A percentile compares a stretch with the other conserved stretches of the same genome.
Conservation (phyloP, 2,888 invertebrate genomes). For the Phasia obesa region DNA sequence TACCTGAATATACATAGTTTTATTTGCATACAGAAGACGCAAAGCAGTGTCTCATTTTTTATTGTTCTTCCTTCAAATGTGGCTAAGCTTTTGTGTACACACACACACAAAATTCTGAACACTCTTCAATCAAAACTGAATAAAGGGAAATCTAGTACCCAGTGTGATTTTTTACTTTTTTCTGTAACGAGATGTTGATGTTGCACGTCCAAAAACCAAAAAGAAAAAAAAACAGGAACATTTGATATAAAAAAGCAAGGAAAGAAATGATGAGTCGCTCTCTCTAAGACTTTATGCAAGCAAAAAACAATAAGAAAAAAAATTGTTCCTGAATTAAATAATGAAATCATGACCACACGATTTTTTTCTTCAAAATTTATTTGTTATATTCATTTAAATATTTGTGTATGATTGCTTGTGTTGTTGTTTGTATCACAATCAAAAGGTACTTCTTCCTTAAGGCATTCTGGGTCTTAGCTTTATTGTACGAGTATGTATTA, state of each 20-base stretch:
- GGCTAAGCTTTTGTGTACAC: conserved; percentile 80
- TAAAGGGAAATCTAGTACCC: conserved; percentile 66
- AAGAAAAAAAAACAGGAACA: conserved; percentile 73
- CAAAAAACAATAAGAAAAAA: conserved; percentile 46
- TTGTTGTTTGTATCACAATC: conserved; percentile 45
- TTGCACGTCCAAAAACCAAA: conserved; percentile 47
- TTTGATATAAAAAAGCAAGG: conserved; percentile 73
- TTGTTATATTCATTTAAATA: conserved; percentile 56
- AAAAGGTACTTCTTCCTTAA: conserved; percentile 59
- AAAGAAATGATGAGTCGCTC: conserved; percentile 51
- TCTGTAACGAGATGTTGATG: conserved; percentile 22
- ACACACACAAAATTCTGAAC: conserved; percentile 73
- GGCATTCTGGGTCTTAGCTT: conserved; percentile 56
- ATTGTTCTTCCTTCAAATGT: conserved; percentile 71
- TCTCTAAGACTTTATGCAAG: conserved; percentile 59
- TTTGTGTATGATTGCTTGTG: conserved; percentile 37
- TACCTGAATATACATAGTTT: conserved; percentile 74
- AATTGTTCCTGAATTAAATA: conserved; percentile 69
- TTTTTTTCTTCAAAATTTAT: conserved; percentile 60
- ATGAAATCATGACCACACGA: conserved; percentile 75
- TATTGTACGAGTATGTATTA: conserved; percentile 39
- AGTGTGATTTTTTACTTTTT: conserved; percentile 40
- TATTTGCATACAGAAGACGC: conserved; percentile 46
- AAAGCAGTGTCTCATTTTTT: conserved; percentile 43
- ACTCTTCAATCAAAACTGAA: conserved; percentile 51